Evolutionary conservation across 2,888 invertebrate species (phyloP).

Genomic region (Orthonevra nobilis): DNA sequence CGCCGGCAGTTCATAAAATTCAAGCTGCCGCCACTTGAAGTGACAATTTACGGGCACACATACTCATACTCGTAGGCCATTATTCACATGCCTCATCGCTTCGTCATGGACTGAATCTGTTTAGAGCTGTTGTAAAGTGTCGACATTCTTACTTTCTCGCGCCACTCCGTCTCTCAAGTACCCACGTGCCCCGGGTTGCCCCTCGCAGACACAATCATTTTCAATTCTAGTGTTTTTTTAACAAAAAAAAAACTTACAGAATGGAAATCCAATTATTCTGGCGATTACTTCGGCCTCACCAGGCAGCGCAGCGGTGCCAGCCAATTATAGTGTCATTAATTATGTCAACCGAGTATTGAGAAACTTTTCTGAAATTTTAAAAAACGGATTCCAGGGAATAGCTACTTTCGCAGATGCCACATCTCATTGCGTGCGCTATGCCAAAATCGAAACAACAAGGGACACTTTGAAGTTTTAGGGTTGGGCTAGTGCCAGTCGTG

Average conservation of each 20-base stretch:
- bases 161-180: conserved; percentile 9
- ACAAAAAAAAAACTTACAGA: conserved; percentile 39
- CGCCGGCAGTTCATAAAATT: conserved; percentile 1
- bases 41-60: conserved; percentile 36
- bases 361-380: no score
- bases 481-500: not conserved
- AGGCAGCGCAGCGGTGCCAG: conserved; percentile 10
- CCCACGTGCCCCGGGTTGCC: conserved; percentile 19
- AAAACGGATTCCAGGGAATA: conserved; percentile 35
- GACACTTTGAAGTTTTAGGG: conserved; percentile 27
- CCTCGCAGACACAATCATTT: conserved; percentile 19
- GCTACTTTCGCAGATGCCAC: conserved; percentile 44
- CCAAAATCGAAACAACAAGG: conserved; percentile 28
- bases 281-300: conserved; percentile 57
- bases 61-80: not conserved
- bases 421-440: conserved; percentile 41
- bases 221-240: conserved; percentile 49
- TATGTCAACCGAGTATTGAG: conserved; percentile 57
- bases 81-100: conserved; percentile 59
- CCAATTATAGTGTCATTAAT: conserved; percentile 67
- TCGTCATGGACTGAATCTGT: conserved; percentile 57
- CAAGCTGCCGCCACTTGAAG: conserved; percentile 44
- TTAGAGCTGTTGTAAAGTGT: conserved; percentile 58
- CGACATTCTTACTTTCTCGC: conserved; percentile 39
- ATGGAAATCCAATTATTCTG: conserved; percentile 64